These are phyloP conservation scores for Trachymyrmex cornetzi DNA, from an alignment of 1,140 invertebrate species.

Conservation along the genomic window DNA sequence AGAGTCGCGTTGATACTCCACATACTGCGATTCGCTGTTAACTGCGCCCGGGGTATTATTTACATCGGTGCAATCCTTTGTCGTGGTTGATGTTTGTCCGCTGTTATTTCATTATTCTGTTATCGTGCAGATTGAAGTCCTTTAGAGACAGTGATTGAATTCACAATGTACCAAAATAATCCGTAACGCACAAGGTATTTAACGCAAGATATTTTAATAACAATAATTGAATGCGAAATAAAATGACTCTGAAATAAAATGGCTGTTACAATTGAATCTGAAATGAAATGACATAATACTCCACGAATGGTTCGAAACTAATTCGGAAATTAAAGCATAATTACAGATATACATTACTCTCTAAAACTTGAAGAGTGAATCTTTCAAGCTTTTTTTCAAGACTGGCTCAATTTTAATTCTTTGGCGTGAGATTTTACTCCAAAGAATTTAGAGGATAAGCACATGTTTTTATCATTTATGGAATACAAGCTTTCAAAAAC, in stretches of 20 bases:
- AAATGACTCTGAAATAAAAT: too few species aligned
- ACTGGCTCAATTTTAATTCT: too few species aligned
- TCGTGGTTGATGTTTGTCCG: conserved; percentile 17
- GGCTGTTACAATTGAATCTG: not conserved
- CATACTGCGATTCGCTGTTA: not conserved
- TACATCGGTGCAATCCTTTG: conserved; percentile 19
- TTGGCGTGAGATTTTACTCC: too few species aligned
- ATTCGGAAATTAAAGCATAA: not conserved
- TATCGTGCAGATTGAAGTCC: not conserved
- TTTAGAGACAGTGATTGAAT: conserved; percentile 5
- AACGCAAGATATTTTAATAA: not conserved
- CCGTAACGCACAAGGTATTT: not conserved
- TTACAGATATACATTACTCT: not conserved
- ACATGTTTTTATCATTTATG: not conserved
- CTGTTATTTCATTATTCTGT: conserved; percentile 39
- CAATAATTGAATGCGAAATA: not conserved
- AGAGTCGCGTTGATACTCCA: conserved; percentile 5
- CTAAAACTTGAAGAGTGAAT: too few species aligned
- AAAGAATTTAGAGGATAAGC: too few species aligned
- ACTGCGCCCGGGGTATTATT: conserved; percentile 11
- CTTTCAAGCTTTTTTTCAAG: too few species aligned
- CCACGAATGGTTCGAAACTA: not conserved
- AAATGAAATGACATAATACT: not conserved
- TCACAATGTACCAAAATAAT: not conserved
- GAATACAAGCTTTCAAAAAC: not conserved